These are phyloP conservation scores for Leptatherina wallacei DNA, from an alignment of 2,797 vertebrate genomes.

Conservation along the genomic window DNA sequence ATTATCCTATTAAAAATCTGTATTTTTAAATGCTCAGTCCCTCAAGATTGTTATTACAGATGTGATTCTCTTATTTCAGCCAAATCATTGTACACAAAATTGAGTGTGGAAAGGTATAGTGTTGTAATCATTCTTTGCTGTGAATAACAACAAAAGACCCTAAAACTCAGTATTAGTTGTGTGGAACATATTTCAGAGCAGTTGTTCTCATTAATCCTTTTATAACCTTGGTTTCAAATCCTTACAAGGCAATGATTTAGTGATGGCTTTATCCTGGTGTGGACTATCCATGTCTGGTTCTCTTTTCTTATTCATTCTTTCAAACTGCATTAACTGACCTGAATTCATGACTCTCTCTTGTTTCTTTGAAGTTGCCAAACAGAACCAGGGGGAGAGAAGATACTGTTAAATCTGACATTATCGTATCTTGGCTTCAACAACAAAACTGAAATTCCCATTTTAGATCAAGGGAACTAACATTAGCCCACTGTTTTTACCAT, in stretches of 20 bases:
- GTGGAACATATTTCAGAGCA: not conserved
- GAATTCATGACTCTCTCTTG: not conserved
- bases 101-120: not conserved
- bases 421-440: not conserved
- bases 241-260: constrained; percentile 1
- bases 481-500: not conserved
- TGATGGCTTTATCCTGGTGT: constrained; percentile 4
- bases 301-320: not conserved
- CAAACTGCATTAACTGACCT: constrained; percentile 3
- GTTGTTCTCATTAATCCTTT: not conserved
- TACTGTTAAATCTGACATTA: not conserved
- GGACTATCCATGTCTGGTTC: not conserved
- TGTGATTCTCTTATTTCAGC: not conserved
- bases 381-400: not conserved
- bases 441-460: not conserved
- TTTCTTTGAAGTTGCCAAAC: constrained; percentile 3
- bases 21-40: not conserved
- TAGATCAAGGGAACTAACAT: not conserved
- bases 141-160: not conserved
- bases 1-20: not conserved
- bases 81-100: not conserved
- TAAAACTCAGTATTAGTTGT: not conserved
- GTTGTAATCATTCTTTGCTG: not conserved
- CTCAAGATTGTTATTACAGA: not conserved
- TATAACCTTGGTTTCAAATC: not conserved